Base-by-base conservation (phyloP, 2,113 vertebrate genomes). In the Istiophorus platypterus region DNA sequence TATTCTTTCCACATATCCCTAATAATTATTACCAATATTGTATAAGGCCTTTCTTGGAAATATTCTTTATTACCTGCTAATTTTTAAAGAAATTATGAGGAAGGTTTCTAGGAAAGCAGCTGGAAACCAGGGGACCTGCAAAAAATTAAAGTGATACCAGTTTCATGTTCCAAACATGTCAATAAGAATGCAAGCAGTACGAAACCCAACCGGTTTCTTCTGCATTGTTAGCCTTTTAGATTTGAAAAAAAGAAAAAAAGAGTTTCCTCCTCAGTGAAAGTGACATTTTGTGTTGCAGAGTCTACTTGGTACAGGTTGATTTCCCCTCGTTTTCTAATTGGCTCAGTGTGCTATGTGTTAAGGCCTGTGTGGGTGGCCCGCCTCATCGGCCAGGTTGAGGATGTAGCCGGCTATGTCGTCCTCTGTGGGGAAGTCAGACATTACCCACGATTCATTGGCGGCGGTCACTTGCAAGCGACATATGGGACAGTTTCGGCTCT, bases 321-420 rank as follows among this genome's bases (percentile, higher is more conserved):
- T 39, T 72, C 69, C 62, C 62, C 49, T 52, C 2, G 26, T 64
- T 15, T 10, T 70, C 11, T 67, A 29, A 24, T 15, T 67, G 27
- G 70, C 66, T 78, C 17, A 11, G 42, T 58, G 67, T 56, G 57
- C 17, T 12, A 57, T 17, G 22, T 59, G 34, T 97, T 95, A 99
- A 37, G 98, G 97, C 82, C 94, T 95, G 87, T 97, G 97, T 27
- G 98, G 97, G 89, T 98, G 96, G 49, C 98, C 98, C 0, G 95
- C 98, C 85, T 99, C 97, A 22, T 99, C 98, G 2, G 98, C 97
- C 93, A 99, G 92, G 92, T 99, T 99, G 52, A 99, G 97, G 86
- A 99, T 99, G 52, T 99, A 99, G 74, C 95, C 95, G 22, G 97
- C 98, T 10, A 99, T 91, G 79, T 99, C 98, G 31, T 98, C 96